phyloP scores from a whole-genome alignment of 2,797 vertebrate species.

The Pogoniulus pusillus region DNA sequence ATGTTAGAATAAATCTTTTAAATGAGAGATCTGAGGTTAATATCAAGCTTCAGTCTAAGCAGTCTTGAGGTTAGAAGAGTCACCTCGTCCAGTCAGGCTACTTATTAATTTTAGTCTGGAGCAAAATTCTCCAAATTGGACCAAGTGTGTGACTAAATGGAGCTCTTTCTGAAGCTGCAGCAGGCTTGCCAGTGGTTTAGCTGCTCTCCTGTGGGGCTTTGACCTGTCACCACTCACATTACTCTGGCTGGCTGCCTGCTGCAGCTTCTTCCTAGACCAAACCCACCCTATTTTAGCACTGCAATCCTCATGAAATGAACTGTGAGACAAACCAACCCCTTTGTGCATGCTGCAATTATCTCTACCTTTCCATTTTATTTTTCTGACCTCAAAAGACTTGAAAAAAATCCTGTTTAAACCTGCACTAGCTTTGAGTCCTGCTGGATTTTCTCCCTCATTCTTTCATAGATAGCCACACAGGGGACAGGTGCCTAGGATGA shows the following conservation, averaged over 20 bases:
- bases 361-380: background rate
- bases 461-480: background rate
- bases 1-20: background rate
- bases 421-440: background rate
- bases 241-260: background rate
- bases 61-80: background rate
- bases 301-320: background rate
- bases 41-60: background rate
- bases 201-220: rapidly evolving
- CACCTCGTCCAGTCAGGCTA: background rate
- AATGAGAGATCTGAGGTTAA: background rate
- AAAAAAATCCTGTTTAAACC: background rate
- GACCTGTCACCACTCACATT: background rate
- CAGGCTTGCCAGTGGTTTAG: background rate
- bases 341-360: background rate
- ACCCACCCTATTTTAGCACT: background rate
- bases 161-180: background rate
- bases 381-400: background rate
- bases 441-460: background rate
- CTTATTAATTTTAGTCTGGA: background rate
- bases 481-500: background rate
- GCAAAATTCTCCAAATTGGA: background rate
- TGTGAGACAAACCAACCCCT: background rate
- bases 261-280: background rate
- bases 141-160: background rate